Base-by-base conservation (phyloP, 53 echinoderm and acorn worm species). In the Paracentrotus lividus region DNA sequence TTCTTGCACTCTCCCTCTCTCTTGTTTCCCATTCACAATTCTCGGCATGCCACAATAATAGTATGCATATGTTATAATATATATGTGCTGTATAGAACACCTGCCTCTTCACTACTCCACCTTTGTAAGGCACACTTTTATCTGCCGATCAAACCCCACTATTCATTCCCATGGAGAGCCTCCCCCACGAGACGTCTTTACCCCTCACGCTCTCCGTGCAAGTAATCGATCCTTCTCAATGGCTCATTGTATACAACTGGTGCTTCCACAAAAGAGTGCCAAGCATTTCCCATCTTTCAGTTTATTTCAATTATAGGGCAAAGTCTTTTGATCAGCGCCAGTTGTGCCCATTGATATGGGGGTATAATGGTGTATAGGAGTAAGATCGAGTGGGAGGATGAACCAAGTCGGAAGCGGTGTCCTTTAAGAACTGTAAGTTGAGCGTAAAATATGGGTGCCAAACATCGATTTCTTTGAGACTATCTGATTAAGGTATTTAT, bases 51-150 rank as follows among this genome's bases (percentile, higher is more conserved):
- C n/a, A n/a, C n/a, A n/a, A n/a, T n/a, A n/a, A n/a, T n/a, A n/a
- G 9, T 24, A 61, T n/a, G 20, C 26, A 61, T 61, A 26, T n/a
- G 20, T 61, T 5, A 1, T n/a, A 16, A 8, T 24, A 61, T 61
- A 26, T n/a, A 26, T 61, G 61, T 61, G 20, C 8, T n/a, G n/a
- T 6, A 61, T 61, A 72, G 13, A 81, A 47, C 81, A 81, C 44
- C 81, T 81, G 81, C 47, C 81, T 47, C n/a, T 24, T 27, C n/a
- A 2, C 0, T 47, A 7, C 81, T 81, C n/a, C 33, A 47, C 81
- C 44, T 81, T 24, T 81, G 47, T n/a, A 81, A n/a, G 27, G 81
- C 44, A 81, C 81, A 81, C n/a, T 81, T 81, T 24, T 77, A 81
- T 14, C 38, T 20, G 23, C 38, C 31, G 16, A 42, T 77, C 77